Conservation (phyloP, 2,797 vertebrate genomes). For the Periophthalmus magnuspinnatus region DNA sequence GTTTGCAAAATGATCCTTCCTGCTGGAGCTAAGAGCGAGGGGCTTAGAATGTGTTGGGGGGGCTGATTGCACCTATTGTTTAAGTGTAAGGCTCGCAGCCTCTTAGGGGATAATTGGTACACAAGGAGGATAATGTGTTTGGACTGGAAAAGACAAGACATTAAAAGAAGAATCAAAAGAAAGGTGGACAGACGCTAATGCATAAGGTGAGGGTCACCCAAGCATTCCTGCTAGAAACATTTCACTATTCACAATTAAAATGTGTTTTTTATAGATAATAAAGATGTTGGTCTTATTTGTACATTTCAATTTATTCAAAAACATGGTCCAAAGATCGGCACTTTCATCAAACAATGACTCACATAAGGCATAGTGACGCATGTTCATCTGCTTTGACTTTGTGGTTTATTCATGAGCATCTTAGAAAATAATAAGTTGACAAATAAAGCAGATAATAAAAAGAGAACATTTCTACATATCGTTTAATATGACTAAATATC, state of each 20-base stretch:
- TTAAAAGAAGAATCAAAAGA: conserved; percentile 48
- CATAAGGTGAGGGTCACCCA: conserved; percentile 17
- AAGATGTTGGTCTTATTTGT: not conserved
- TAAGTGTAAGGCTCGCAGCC: conserved; percentile 71
- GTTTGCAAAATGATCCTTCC: conserved; percentile 76
- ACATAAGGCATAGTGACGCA: conserved; percentile 3
- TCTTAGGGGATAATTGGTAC: conserved; percentile 76
- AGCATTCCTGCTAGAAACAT: no score
- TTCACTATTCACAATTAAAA: not conserved
- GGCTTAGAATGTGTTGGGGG: conserved; percentile 46
- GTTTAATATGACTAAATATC: not conserved
- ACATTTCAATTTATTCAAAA: not conserved
- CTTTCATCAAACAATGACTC: conserved; percentile 13
- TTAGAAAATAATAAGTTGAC: not conserved
- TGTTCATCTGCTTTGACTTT: conserved; percentile 19
- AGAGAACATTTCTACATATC: not conserved
- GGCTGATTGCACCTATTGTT: conserved; percentile 84
- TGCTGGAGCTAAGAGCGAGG: conserved; percentile 53
- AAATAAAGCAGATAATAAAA: not conserved
- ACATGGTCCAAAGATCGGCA: conserved; percentile 4
- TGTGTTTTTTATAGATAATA: not conserved
- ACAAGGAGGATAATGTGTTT: conserved; percentile 74
- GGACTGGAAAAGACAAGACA: conserved; percentile 55
- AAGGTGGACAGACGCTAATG: conserved; percentile 33
- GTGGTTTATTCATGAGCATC: conserved; percentile 1